Evolutionary conservation across 2,797 vertebrate genomes (phyloP).

Genomic region (Danio aesculapii): DNA sequence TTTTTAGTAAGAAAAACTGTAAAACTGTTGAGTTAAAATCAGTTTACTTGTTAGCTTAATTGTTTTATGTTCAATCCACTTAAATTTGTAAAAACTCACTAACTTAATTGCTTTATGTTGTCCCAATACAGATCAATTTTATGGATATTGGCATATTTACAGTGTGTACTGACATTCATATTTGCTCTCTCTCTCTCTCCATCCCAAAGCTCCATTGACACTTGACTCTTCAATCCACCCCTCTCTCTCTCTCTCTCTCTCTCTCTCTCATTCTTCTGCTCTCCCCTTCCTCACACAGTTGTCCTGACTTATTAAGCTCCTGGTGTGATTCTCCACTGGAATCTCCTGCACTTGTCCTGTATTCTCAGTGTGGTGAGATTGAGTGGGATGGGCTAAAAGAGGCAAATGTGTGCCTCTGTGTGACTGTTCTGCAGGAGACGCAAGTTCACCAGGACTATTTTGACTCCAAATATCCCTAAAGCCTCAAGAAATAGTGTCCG

Average conservation of each 20-base stretch:
- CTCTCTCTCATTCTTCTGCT: constrained; percentile 28
- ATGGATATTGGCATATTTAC: too few relatives aligned
- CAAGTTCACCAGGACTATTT: constrained; percentile 54
- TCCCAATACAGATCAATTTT: too few relatives aligned
- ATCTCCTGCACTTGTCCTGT: constrained; percentile 70
- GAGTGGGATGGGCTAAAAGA: constrained; percentile 55
- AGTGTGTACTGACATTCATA: too few relatives aligned
- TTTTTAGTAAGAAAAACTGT: too few relatives aligned
- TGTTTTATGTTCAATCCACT: too few relatives aligned
- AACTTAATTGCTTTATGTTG: too few relatives aligned
- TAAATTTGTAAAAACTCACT: too few relatives aligned
- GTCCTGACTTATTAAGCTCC: constrained; percentile 68
- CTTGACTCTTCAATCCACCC: constrained; percentile 63
- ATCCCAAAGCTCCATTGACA: constrained; percentile 64
- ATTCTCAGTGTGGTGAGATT: constrained; percentile 71
- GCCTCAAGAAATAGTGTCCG: not conserved
- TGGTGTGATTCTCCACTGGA: constrained; percentile 70
- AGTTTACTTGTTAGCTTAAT: too few relatives aligned
- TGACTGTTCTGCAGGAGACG: constrained; percentile 46
- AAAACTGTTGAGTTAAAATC: too few relatives aligned
- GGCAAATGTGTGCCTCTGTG: constrained; percentile 53
- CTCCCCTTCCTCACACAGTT: constrained; percentile 62
- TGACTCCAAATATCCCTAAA: constrained; percentile 44
- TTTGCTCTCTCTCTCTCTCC: constrained; percentile 2
- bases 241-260: constrained; percentile 41